A percentile compares a stretch with the other conserved stretches of the same genome.
Conservation (phyloP, 2,113 vertebrate species). For the Dipodomys stephensi region DNA sequence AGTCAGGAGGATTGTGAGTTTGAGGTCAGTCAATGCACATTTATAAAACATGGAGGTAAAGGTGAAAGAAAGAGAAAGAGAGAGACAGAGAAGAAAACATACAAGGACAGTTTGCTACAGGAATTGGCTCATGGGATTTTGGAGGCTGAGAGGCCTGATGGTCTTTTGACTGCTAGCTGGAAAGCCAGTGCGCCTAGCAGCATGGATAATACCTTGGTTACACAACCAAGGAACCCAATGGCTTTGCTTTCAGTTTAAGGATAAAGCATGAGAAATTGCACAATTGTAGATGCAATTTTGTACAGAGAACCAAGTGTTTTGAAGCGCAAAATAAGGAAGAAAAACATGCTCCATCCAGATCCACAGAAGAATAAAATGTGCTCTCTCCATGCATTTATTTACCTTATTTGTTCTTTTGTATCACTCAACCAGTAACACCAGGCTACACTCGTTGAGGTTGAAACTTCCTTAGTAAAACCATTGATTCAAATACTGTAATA, state of each 20-base stretch:
- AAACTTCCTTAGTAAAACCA: not conserved
- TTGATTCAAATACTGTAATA: not conserved
- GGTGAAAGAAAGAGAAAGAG: no score
- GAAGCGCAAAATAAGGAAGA: not conserved
- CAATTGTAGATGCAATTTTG: fast-evolving
- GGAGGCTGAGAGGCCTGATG: not conserved
- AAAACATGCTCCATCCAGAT: not conserved
- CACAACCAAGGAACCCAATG: not conserved
- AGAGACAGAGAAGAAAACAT: no score
- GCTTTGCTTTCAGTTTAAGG: no score
- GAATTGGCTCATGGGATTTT: not conserved
- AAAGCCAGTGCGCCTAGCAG: not conserved
- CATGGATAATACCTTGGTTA: not conserved
- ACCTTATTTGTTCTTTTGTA: not conserved
- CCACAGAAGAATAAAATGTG: not conserved
- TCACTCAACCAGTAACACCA: no score
- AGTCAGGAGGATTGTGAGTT: no score
- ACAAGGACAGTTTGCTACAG: not conserved
- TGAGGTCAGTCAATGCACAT: no score
- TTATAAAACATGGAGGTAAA: no score
- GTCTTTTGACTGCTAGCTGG: not conserved
- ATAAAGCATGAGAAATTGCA: no score
- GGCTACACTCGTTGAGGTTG: not conserved
- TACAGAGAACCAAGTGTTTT: not conserved
- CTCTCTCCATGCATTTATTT: no score